Evolutionary conservation across 2,113 vertebrate species (phyloP).

Genomic region (Beaufortia kweichowensis): DNA sequence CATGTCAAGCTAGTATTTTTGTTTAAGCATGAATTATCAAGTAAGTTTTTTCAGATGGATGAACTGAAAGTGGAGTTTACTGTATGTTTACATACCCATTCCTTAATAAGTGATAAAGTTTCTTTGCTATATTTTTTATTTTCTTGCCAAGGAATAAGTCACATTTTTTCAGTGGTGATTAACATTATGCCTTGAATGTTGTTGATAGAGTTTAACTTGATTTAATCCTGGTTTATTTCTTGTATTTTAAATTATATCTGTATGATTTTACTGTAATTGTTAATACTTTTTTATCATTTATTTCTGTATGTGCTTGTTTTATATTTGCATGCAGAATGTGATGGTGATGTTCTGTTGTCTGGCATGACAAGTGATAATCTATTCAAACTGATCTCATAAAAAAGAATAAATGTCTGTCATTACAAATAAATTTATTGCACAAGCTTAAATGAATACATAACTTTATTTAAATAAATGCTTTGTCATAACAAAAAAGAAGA

Average conservation of each 20-base stretch:
- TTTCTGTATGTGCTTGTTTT: background rate
- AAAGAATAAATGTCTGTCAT: background rate
- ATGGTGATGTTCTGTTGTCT: background rate
- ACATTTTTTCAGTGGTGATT: too few relatives aligned
- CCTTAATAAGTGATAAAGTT: too few relatives aligned
- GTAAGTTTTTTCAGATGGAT: background rate
- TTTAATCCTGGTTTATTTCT: too few relatives aligned
- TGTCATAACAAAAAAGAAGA: constrained; percentile 94
- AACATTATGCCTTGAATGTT: too few relatives aligned
- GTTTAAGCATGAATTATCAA: background rate
- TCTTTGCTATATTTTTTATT: too few relatives aligned
- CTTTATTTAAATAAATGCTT: constrained; percentile 99
- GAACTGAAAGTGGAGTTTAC: too few relatives aligned
- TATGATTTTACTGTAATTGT: background rate
- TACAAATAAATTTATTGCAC: constrained; percentile 52
- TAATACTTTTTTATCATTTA: background rate
- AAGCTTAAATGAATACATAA: constrained; percentile 90
- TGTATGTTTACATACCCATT: too few relatives aligned
- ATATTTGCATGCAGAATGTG: constrained; percentile 17
- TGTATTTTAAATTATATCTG: background rate
- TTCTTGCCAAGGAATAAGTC: too few relatives aligned
- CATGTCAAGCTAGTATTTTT: background rate
- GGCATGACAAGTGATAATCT: background rate
- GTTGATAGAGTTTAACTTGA: too few relatives aligned
- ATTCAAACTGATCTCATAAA: background rate